A percentile compares a stretch with the other conserved stretches of the same genome.
These are phyloP conservation scores for Teleogryllus occipitalis DNA, from an alignment of 1,140 invertebrate genomes.

Conservation along the genomic window DNA sequence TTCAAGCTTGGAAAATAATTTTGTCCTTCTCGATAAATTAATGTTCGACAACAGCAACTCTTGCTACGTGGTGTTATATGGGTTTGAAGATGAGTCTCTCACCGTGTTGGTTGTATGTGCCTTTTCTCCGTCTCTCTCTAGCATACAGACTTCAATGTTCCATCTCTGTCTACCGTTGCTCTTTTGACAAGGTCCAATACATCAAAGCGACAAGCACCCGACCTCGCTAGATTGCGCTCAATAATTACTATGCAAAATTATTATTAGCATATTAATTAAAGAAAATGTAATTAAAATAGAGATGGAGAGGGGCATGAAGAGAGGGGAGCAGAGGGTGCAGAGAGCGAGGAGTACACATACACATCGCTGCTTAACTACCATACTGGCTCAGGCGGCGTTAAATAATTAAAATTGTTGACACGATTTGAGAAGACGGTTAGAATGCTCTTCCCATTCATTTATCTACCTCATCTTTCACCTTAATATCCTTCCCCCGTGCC, in stretches of 20 bases:
- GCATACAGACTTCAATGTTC: slow-evolving; percentile 1
- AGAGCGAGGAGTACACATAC: neutral
- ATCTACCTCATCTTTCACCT: slow-evolving; percentile 1
- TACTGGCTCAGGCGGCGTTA: neutral
- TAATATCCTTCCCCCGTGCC: neutral
- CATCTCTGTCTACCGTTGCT: slow-evolving; percentile 10
- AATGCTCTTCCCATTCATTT: neutral
- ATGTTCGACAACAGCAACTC: neutral
- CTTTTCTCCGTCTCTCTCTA: neutral
- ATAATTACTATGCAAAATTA: slow-evolving; percentile 46
- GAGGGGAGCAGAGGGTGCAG: slow-evolving; percentile 5
- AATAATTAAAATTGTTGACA: slow-evolving; percentile 6
- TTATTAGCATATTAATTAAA: slow-evolving; percentile 47
- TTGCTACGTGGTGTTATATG: slow-evolving; percentile 4
- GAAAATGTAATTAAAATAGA: slow-evolving; percentile 28
- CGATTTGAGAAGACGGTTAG: slow-evolving; percentile 3
- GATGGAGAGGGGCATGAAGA: slow-evolving; percentile 12
- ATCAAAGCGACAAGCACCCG: slow-evolving; percentile 41
- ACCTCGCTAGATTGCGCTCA: slow-evolving; percentile 38
- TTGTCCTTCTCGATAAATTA: neutral
- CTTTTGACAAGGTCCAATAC: slow-evolving; percentile 15
- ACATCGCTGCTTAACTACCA: slow-evolving; percentile 3
- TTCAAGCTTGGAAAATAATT: neutral
- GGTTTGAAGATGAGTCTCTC: slow-evolving; percentile 3
- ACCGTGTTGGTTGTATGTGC: neutral